Base-by-base conservation (phyloP, 2,888 invertebrate species). In the Andrena bucephala region DNA sequence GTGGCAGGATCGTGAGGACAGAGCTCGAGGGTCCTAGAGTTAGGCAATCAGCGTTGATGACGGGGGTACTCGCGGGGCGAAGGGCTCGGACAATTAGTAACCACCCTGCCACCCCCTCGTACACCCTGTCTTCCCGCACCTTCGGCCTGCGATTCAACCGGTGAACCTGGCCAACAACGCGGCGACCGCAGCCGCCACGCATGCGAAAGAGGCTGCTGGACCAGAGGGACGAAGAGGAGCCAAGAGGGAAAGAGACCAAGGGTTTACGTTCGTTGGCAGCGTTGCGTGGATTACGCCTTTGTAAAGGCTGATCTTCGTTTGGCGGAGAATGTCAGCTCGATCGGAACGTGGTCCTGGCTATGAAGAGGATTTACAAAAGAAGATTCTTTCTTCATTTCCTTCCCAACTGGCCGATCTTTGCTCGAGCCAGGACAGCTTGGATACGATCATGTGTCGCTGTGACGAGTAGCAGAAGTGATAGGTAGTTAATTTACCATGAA, bases 11-110 rank as follows among this genome's bases (percentile, higher is more conserved):
- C 89, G 87, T 79, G 89, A 86, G 87, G 88, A 88, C 84, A 84
- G 81, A 75, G 87, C 89, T 91, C 85, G 91, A 93, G 92, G 92
- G 92, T 92, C 91, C 93, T 93, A 92, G 92, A 93, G 92, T 93
- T 93, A 92, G 93, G 93, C 93, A 94, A 94, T 94, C 94, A 94
- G 91, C 92, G 92, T 88, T 94, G 94, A 94, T 93, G 94, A 93
- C 92, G 91, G 93, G 93, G 90, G 87, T 80, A 88, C 85, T 84
- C 83, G 88, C 84, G 87, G 89, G 89, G 85, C 80, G 90, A 89
- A 90, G 91, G 91, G 91, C 89, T 92, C 91, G 91, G 90, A 93
- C 93, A 93, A 93, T 94, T 94, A 94, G 93, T 93, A 92, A 91
- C 90, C 89, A 85, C 89, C 89, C 89, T 74, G 67, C 72, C 80